phyloP scores from a whole-genome alignment of 2,888 invertebrate genomes.

The Scaptomyza caliginosa region DNA sequence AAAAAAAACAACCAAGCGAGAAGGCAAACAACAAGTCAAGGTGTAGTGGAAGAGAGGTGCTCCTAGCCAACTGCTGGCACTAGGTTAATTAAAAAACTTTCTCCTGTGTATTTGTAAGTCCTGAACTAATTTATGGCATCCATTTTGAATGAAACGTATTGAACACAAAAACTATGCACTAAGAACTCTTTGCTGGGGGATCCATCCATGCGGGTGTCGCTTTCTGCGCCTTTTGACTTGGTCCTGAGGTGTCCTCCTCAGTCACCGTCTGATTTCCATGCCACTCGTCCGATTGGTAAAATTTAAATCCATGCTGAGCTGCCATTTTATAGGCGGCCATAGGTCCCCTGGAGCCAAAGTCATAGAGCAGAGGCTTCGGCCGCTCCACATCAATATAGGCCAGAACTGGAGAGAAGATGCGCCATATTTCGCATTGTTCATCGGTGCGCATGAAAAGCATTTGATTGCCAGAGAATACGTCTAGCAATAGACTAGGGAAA shows the following conservation, averaged over 20 bases:
- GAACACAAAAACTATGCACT: slow-evolving; percentile 8
- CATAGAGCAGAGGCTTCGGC: slow-evolving; percentile 47
- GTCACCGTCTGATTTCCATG: slow-evolving; percentile 30
- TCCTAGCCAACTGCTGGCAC: slow-evolving; percentile 19
- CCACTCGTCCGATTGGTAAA: slow-evolving; percentile 56
- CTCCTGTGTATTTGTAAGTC: slow-evolving; percentile 17
- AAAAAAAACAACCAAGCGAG: slow-evolving; percentile 11
- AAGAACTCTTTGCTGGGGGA: neutral
- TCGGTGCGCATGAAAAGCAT: slow-evolving; percentile 71
- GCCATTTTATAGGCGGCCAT: slow-evolving; percentile 58
- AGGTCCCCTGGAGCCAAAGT: slow-evolving; percentile 58
- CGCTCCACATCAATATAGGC: slow-evolving; percentile 49
- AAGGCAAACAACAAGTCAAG: slow-evolving; percentile 18
- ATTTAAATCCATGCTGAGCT: slow-evolving; percentile 48
- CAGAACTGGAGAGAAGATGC: slow-evolving; percentile 60
- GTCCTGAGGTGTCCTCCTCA: neutral
- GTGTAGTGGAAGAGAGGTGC: slow-evolving; percentile 18
- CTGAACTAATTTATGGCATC: slow-evolving; percentile 35
- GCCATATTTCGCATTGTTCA: slow-evolving; percentile 70
- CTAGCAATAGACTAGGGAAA: slow-evolving; percentile 42
- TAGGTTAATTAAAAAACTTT: slow-evolving; percentile 77
- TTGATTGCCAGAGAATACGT: slow-evolving; percentile 60
- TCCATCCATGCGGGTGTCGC: slow-evolving; percentile 39
- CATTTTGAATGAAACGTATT: neutral
- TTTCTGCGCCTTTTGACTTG: slow-evolving; percentile 14